Conservation (phyloP, 2,797 vertebrate genomes). For the Decapterus maruadsi region DNA sequence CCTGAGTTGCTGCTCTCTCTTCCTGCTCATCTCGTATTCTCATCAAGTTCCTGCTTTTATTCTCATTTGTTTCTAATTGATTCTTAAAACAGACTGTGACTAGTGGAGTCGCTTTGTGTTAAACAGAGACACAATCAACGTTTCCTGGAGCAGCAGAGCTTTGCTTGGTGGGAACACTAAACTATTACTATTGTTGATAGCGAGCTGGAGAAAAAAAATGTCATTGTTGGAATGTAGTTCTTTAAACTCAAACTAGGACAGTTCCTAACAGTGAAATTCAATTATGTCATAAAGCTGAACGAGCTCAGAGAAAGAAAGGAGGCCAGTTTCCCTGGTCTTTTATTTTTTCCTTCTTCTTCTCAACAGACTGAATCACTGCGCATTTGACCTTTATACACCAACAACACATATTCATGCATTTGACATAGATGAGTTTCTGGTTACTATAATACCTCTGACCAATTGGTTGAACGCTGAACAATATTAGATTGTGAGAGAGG, state of each 20-base stretch:
- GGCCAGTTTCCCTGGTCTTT: background rate
- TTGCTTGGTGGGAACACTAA: background rate
- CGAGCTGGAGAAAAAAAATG: background rate
- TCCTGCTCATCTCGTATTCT: too few species aligned
- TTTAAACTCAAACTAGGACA: background rate
- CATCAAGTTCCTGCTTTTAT: too few species aligned
- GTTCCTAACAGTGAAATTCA: background rate
- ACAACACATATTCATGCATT: background rate
- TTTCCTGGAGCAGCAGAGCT: constrained; percentile 24
- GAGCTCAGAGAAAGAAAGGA: background rate
- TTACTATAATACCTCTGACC: constrained; percentile 12
- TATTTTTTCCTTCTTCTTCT: background rate
- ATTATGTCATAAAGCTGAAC: background rate
- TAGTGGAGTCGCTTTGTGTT: constrained; percentile 7
- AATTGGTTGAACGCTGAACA: constrained; percentile 31
- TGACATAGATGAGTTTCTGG: background rate
- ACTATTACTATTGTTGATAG: constrained; percentile 12
- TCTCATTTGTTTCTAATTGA: background rate
- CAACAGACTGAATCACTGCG: background rate
- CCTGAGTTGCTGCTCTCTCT: too few species aligned
- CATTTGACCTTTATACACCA: background rate
- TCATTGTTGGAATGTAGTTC: background rate
- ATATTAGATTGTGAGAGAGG: constrained; percentile 17
- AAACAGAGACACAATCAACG: constrained; percentile 7
- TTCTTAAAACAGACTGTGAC: constrained; percentile 11